These are phyloP conservation scores for Zoanthus gigantus DNA, from an alignment of 92 coral and sea anemone species.

Conservation along the genomic window DNA sequence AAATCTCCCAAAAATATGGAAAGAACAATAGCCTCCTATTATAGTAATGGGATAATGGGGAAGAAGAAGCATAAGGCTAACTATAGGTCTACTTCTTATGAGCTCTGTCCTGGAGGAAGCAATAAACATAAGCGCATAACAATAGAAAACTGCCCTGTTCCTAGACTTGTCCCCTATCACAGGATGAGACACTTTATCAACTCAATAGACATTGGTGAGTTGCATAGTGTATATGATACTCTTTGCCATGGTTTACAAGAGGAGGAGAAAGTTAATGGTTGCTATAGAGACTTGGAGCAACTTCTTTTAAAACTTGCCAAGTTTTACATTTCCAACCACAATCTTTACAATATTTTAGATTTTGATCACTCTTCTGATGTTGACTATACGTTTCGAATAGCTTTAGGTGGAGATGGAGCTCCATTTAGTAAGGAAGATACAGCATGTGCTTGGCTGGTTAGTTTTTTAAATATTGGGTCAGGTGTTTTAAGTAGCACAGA, in stretches of 20 bases:
- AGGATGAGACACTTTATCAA: not conserved
- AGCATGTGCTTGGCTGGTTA: constrained; percentile 56
- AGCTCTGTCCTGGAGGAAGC: not conserved
- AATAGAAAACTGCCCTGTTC: constrained; percentile 1
- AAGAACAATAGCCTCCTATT: constrained; percentile 66
- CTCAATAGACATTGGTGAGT: constrained; percentile 2
- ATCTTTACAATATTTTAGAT: constrained; percentile 1
- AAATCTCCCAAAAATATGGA: constrained; percentile 60
- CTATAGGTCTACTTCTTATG: constrained; percentile 2
- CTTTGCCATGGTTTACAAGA: constrained; percentile 6
- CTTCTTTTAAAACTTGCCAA: not conserved
- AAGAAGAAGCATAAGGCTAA: constrained; percentile 56
- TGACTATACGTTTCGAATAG: not conserved
- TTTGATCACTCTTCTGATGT: not conserved
- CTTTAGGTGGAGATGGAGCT: constrained; percentile 72
- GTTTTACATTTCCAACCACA: not conserved
- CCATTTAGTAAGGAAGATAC: constrained; percentile 64
- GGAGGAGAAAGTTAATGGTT: constrained; percentile 6
- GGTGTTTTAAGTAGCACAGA: constrained; percentile 59
- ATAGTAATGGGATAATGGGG: constrained; percentile 74
- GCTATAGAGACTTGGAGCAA: not conserved
- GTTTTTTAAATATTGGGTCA: constrained; percentile 52
- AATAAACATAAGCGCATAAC: constrained; percentile 2
- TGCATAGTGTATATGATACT: constrained; percentile 6
- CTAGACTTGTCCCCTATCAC: constrained; percentile 17